Conservation (phyloP, 2,888 invertebrate species). For the Agrochola circellaris region DNA sequence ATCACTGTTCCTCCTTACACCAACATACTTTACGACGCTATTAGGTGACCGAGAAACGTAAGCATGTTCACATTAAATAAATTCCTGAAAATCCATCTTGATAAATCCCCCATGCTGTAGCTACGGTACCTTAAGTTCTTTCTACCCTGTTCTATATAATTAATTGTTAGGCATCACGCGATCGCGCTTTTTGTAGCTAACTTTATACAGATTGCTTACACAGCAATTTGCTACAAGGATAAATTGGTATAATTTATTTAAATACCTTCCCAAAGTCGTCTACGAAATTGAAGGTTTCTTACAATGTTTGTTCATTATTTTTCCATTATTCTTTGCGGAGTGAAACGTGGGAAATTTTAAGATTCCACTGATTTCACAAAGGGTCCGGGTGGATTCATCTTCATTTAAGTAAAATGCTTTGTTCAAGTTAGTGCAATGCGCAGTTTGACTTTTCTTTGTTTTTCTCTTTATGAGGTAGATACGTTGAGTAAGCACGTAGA, state of each 20-base stretch:
- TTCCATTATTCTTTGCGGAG: conserved; percentile 26
- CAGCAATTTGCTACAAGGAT: conserved; percentile 56
- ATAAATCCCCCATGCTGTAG: conserved; percentile 48
- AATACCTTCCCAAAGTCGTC: conserved; percentile 44
- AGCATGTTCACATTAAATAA: conserved; percentile 35
- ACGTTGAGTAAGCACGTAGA: neutral
- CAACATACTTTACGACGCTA: conserved; percentile 40
- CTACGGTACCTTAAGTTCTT: conserved; percentile 36
- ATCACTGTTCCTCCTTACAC: conserved; percentile 44
- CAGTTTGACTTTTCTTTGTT: conserved; percentile 19
- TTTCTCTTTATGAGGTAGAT: neutral
- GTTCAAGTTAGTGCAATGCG: conserved; percentile 27
- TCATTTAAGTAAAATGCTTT: conserved; percentile 31
- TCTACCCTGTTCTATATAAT: conserved; percentile 55
- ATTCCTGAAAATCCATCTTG: conserved; percentile 47
- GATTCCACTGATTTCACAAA: conserved; percentile 35
- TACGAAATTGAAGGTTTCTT: conserved; percentile 35
- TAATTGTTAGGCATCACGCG: conserved; percentile 66
- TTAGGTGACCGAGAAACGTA: conserved; percentile 49
- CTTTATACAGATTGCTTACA: conserved; percentile 59
- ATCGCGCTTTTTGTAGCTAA: conserved; percentile 62
- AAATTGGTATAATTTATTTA: conserved; percentile 63
- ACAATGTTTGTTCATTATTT: conserved; percentile 47
- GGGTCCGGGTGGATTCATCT: conserved; percentile 27
- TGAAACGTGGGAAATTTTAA: conserved; percentile 37